Base-by-base conservation (phyloP, 1,140 invertebrate genomes). In the Aricia agestis region DNA sequence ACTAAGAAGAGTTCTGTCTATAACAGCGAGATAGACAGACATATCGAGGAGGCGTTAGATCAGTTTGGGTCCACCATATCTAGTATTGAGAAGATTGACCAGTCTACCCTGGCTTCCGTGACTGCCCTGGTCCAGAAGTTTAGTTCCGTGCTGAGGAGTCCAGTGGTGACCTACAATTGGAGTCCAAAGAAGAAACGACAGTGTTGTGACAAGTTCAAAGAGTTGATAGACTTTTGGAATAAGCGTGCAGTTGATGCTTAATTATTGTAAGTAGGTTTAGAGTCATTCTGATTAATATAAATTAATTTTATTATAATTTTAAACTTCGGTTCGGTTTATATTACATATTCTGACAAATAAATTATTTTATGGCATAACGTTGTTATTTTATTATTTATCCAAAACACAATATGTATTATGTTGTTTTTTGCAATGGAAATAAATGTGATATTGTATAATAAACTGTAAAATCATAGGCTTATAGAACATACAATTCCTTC, bases 191-290 rank as follows among this genome's bases (percentile, higher is more conserved):
- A 82, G 63, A 71, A 76, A 41, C 71, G 80, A 11, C 68, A 83
- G 70, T 85, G 87, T 73, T 77, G 80, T 72, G 80, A 80, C 2
- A 89, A 81, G 52, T 89, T 90, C 67, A 83, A 77, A 69, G 82
- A 87, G 25, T 79, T 89, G 25, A 80, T 85, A 0, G 85, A 87
- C 15, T 89, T 88, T 77, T 90, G 88, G 86, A 83, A 79, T 68
- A 85, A 74, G 67, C 79, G 76, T 5, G 78, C 81, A 0, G 78
- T 78, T 68, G 79, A 80, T 52, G 45, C 11, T 15, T 52, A 13
- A 52, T 15, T 9, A 5, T 45, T 52, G 11, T 52, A 52, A 9
- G 66, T 45, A 52, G 69, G 57, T 77, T 31, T 5, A 10, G 1
- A 66, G 19, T 32, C 1, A 11, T 66, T 66, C 15, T 66, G 17